These are phyloP conservation scores for Trichechus manatus DNA, from an alignment of 2,113 vertebrate genomes.

Conservation along the genomic window DNA sequence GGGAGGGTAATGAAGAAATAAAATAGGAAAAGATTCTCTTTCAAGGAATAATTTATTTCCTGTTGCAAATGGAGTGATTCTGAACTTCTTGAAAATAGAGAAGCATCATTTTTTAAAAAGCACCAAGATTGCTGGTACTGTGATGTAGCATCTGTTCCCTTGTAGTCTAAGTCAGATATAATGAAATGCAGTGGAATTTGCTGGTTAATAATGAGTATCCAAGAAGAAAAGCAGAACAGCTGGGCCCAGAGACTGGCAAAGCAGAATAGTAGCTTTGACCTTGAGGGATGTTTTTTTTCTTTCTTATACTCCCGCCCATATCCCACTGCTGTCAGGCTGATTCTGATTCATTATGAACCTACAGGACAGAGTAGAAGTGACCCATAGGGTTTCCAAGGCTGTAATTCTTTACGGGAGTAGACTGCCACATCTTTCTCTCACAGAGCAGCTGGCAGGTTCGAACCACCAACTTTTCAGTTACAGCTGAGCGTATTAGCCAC, in stretches of 20 bases:
- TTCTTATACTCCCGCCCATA: too few relatives aligned
- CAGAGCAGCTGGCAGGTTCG: too few relatives aligned
- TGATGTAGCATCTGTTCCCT: background rate
- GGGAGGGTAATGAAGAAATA: background rate
- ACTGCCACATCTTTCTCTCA: too few relatives aligned
- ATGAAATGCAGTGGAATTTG: background rate
- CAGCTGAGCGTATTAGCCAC: too few relatives aligned
- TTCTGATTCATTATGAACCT: too few relatives aligned
- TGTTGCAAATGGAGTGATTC: background rate
- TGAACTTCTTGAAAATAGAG: background rate
- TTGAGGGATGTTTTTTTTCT: background rate
- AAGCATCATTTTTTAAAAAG: background rate
- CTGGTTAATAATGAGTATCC: background rate
- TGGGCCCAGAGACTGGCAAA: background rate
- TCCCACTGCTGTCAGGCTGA: too few relatives aligned
- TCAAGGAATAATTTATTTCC: background rate
- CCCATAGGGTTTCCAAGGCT: too few relatives aligned
- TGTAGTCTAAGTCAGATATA: background rate
- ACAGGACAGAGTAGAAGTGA: too few relatives aligned
- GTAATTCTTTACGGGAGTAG: too few relatives aligned
- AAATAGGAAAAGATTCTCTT: slow-evolving; percentile 23
- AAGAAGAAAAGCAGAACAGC: background rate
- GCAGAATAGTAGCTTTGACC: background rate
- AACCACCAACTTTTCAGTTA: too few relatives aligned
- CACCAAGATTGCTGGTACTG: background rate